Conservation (phyloP, 1,140 invertebrate genomes). For the Procambarus clarkii region DNA sequence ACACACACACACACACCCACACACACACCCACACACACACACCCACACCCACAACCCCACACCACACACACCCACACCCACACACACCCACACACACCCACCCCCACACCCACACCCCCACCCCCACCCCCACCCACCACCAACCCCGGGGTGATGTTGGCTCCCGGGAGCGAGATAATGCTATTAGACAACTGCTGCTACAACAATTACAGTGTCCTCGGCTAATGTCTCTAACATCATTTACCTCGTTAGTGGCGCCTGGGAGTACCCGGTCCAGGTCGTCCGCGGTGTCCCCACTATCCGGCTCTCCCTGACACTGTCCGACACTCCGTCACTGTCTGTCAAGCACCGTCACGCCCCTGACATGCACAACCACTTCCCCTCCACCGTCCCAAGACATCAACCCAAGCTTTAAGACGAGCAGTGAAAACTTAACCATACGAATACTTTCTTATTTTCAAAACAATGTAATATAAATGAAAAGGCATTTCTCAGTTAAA, state of each 20-base stretch:
- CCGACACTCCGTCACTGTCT: background rate
- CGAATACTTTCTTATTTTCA: no score
- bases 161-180: slow-evolving; percentile 8
- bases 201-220: slow-evolving; percentile 31
- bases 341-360: background rate
- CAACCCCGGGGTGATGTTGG: no score
- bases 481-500: background rate
- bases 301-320: background rate
- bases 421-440: no score
- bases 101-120: no score
- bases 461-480: no score
- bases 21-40: no score
- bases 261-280: background rate
- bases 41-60: no score
- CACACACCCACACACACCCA: no score
- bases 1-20: no score
- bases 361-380: background rate
- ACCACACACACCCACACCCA: no score
- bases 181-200: slow-evolving; percentile 33
- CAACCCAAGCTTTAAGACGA: background rate
- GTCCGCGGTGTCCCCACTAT: no score
- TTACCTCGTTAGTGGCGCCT: slow-evolving; percentile 17
- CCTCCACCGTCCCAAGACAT: background rate
- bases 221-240: slow-evolving; percentile 29
- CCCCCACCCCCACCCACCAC: no score